phyloP scores from a whole-genome alignment of 1,140 invertebrate species.

The Drosophila albomicans region DNA sequence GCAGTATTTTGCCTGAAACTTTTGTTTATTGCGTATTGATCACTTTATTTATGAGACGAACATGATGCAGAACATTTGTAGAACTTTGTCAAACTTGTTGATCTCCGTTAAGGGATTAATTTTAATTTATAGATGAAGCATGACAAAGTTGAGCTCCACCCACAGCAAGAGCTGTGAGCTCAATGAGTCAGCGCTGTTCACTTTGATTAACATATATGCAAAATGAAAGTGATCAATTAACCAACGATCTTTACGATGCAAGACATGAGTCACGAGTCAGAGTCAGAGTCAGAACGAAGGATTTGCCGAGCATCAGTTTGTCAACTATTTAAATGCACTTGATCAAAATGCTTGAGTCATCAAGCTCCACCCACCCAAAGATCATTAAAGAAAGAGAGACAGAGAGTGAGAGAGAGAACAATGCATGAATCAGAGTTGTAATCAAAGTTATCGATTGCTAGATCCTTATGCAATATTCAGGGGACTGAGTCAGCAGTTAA shows the following conservation, averaged over 20 bases:
- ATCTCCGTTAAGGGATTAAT: no score
- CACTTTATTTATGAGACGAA: no score
- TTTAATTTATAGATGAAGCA: neutral
- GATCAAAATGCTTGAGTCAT: neutral
- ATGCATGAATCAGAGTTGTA: slow-evolving; percentile 9
- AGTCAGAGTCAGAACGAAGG: neutral
- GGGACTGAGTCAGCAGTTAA: neutral
- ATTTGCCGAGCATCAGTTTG: neutral
- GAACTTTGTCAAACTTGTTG: neutral
- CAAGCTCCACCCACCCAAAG: neutral
- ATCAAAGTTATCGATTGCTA: neutral
- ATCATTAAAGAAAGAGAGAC: neutral
- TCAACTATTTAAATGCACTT: neutral
- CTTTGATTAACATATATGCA: slow-evolving; percentile 11
- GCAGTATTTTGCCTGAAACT: no score
- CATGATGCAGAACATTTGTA: neutral
- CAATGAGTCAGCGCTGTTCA: slow-evolving; percentile 6
- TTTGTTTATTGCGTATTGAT: no score
- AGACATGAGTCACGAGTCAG: neutral
- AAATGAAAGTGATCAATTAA: slow-evolving; percentile 15
- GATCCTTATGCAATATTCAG: slow-evolving; percentile 9
- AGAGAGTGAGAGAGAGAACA: no score
- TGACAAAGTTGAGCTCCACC: slow-evolving; percentile 2
- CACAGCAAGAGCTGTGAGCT: slow-evolving; percentile 2
- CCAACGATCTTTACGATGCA: slow-evolving; percentile 2